phyloP scores from a whole-genome alignment of 2,113 vertebrate species.

The Zapus hudsonius region DNA sequence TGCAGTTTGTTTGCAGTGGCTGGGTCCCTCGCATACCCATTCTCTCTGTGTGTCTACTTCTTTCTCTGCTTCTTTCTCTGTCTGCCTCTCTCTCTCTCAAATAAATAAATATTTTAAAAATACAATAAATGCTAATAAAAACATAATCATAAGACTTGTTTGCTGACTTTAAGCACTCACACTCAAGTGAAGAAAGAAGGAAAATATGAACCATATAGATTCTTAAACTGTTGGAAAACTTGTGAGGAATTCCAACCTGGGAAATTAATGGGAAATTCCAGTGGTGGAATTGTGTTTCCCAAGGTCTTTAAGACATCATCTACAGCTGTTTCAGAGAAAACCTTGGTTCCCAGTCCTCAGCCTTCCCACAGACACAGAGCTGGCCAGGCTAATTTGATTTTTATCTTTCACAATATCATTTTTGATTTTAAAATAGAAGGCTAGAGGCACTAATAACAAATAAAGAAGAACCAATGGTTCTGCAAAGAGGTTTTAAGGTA shows the following conservation, averaged over 20 bases:
- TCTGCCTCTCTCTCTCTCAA: no score
- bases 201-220: background rate
- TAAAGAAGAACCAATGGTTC: background rate
- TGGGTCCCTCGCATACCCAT: no score
- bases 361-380: background rate
- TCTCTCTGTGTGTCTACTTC: no score
- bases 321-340: background rate
- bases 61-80: no score
- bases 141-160: background rate
- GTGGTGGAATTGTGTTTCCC: background rate
- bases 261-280: background rate
- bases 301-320: background rate
- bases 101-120: background rate
- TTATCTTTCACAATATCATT: background rate
- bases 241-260: background rate
- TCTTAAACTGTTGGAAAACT: background rate
- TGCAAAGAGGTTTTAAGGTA: background rate
- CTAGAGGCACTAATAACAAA: background rate
- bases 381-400: background rate
- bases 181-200: background rate
- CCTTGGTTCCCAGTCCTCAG: fast-evolving
- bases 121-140: background rate
- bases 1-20: no score
- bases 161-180: background rate
- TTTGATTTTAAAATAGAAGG: conserved; percentile 37